phyloP scores from a whole-genome alignment of 2,113 vertebrate species.

The Anser brachyrhynchus region DNA sequence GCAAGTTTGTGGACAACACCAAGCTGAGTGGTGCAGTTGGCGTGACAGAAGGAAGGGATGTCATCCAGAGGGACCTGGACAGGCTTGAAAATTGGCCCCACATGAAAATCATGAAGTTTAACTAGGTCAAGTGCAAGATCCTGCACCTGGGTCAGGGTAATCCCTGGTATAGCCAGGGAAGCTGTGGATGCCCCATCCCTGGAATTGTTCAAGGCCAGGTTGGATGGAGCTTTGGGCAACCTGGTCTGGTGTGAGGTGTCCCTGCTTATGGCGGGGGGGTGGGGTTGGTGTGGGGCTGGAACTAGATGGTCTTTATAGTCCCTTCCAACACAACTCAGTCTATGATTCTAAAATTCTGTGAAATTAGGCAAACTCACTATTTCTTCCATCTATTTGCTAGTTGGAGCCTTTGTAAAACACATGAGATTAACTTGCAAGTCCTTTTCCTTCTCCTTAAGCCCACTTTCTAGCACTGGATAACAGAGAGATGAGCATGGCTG shows the following conservation, averaged over 20 bases:
- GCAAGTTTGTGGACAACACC: too few relatives aligned
- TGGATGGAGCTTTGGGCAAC: neutral
- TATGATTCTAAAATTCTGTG: neutral
- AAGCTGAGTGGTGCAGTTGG: too few relatives aligned
- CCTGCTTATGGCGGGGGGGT: neutral
- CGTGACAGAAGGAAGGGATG: too few relatives aligned
- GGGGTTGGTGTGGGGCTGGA: neutral
- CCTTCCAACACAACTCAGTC: neutral
- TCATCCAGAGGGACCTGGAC: too few relatives aligned
- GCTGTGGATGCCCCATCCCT: neutral
- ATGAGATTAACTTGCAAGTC: neutral
- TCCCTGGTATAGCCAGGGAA: neutral
- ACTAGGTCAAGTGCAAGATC: too few relatives aligned
- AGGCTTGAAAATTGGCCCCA: too few relatives aligned
- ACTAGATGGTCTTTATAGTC: neutral
- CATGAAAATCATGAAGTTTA: too few relatives aligned
- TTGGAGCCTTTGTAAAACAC: neutral
- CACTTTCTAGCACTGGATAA: neutral
- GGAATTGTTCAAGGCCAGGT: neutral
- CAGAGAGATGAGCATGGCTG: fast-evolving
- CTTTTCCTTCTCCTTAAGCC: neutral
- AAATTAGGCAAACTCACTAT: neutral
- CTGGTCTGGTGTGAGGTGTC: neutral
- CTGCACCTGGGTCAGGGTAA: too few relatives aligned
- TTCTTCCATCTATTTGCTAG: neutral